Conservation (phyloP, 2,888 invertebrate genomes). For the Euplexia lucipara region DNA sequence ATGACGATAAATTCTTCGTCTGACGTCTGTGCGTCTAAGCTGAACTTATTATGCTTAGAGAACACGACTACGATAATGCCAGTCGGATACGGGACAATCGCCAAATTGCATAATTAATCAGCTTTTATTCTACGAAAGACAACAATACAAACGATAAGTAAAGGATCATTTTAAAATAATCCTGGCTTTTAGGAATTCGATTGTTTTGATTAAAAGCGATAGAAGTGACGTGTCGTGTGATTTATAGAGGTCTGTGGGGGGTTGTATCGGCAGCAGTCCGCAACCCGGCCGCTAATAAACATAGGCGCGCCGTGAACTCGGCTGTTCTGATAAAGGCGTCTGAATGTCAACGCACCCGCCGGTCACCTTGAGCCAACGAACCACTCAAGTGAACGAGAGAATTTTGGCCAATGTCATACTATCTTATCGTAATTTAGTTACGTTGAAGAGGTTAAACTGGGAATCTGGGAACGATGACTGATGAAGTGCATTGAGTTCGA, state of each 20-base stretch:
- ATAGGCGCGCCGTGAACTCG: conserved; percentile 76
- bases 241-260: conserved; percentile 42
- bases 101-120: conserved; percentile 18
- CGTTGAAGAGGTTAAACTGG: conserved; percentile 53
- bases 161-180: conserved; percentile 12
- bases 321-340: conserved; percentile 83
- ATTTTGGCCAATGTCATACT: conserved; percentile 83
- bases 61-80: conserved; percentile 17
- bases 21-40: conserved; percentile 39
- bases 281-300: conserved; percentile 73
- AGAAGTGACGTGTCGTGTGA: conserved; percentile 37
- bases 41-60: conserved; percentile 30
- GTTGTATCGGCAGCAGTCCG: conserved; percentile 58
- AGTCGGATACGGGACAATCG: conserved; percentile 20
- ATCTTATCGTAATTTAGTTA: conserved; percentile 72
- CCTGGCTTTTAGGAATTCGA: conserved; percentile 17
- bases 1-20: conserved; percentile 42
- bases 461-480: conserved; percentile 35
- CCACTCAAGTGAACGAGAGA: conserved; percentile 77
- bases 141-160: conserved; percentile 24
- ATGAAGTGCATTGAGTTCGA: conserved; percentile 16
- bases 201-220: conserved; percentile 34
- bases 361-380: conserved; percentile 85
- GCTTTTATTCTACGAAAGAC: conserved; percentile 12
- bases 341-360: conserved; percentile 88